phyloP scores from a whole-genome alignment of 1,140 invertebrate genomes.

The Acyrthosiphon pisum region DNA sequence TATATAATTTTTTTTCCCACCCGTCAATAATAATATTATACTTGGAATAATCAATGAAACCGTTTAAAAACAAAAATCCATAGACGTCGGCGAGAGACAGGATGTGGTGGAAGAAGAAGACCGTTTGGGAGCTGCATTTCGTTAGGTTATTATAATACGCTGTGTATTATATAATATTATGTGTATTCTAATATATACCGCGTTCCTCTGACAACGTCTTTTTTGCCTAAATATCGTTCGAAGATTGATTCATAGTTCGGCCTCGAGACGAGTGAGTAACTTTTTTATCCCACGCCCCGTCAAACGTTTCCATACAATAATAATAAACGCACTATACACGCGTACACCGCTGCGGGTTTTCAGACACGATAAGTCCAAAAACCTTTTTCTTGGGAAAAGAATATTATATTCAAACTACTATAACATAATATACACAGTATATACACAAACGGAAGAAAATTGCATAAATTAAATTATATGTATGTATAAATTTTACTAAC shows the following conservation, averaged over 20 bases:
- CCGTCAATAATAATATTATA: background rate
- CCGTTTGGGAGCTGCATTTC: background rate
- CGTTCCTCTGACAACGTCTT: background rate
- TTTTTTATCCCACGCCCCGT: background rate
- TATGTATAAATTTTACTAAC: background rate
- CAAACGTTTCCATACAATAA: background rate
- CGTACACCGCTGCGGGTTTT: background rate
- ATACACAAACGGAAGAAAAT: constrained; percentile 16
- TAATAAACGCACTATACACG: background rate
- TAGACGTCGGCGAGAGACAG: background rate
- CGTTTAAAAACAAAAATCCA: background rate
- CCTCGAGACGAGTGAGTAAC: background rate
- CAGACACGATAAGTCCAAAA: background rate
- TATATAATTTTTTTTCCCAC: background rate
- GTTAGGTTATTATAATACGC: background rate
- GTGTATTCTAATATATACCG: background rate
- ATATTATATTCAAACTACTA: background rate
- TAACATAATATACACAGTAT: background rate
- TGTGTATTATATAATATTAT: background rate
- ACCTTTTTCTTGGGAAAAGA: background rate
- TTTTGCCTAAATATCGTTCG: background rate
- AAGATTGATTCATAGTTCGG: background rate
- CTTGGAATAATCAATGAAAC: background rate
- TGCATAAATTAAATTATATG: constrained; percentile 29
- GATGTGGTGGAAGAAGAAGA: background rate